A percentile compares a stretch with the other conserved stretches of the same genome.
phyloP scores from a whole-genome alignment of 2,797 vertebrate genomes.

The Malurus splendens region DNA sequence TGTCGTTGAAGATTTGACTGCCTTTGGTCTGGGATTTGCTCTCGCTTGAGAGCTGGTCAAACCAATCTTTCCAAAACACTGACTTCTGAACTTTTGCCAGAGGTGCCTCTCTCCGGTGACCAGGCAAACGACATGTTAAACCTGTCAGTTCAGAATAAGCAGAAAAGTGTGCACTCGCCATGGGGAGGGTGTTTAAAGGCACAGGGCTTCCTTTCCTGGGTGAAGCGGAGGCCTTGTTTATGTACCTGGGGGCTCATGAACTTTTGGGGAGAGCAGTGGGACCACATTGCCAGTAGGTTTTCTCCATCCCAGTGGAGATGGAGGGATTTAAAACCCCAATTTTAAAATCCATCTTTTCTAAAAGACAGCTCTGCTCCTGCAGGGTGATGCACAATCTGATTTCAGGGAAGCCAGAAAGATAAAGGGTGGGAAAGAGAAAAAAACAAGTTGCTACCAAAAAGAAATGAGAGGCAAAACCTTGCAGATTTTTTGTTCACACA shows the following conservation, averaged over 20 bases:
- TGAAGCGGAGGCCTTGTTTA: background rate
- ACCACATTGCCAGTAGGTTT: background rate
- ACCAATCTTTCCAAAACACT: slow-evolving; percentile 71
- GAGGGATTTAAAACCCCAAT: no score
- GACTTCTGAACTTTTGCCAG: slow-evolving; percentile 68
- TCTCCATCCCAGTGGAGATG: background rate
- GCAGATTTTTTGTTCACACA: background rate
- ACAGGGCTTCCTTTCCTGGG: background rate
- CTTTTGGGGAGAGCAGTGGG: rapidly evolving
- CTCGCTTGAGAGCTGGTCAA: slow-evolving; percentile 61
- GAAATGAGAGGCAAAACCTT: background rate
- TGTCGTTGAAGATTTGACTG: slow-evolving; percentile 52
- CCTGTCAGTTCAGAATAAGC: slow-evolving; percentile 50
- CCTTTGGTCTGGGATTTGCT: slow-evolving; percentile 59
- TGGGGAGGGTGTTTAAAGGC: slow-evolving; percentile 44
- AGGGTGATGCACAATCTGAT: background rate
- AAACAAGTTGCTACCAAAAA: background rate
- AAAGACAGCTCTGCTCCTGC: background rate
- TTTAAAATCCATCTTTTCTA: background rate
- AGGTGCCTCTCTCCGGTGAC: slow-evolving; percentile 60
- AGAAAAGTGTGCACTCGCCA: slow-evolving; percentile 16
- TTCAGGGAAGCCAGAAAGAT: background rate
- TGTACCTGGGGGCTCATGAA: background rate
- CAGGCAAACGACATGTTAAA: slow-evolving; percentile 58
- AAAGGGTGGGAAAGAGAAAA: background rate